Base-by-base conservation (phyloP, 2,797 vertebrate genomes). In the Parambassis ranga region DNA sequence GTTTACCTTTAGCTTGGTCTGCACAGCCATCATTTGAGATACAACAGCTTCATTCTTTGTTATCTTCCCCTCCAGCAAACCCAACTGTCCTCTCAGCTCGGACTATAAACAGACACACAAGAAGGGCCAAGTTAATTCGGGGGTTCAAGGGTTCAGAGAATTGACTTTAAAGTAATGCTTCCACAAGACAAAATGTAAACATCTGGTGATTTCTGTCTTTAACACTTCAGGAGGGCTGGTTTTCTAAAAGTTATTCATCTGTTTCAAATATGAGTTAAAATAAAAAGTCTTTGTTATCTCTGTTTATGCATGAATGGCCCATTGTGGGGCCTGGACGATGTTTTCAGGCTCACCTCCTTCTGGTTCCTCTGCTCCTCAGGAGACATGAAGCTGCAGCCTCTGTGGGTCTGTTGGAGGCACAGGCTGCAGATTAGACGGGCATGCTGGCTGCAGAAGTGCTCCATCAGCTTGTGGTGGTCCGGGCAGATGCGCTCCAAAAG, bases 381-480 rank as follows among this genome's bases (percentile, higher is more conserved):
- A 0, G 87, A 44, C 7, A 1, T 52, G 46, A 93, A 89, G 18
- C 67, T 10, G 43, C 96, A 98, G 38, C 77, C 59, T 70, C 94
- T 94, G 71, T 93, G 92, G 65, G 85, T 87, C 0, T 68, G 78
- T 32, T 94, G 93, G 7, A 96, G 84, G 70, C 97, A 99, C 28
- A 93, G 20, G 66, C 92, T 94, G 77, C 96, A 98, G 85, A 98
- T 94, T 7, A 89, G 87, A 6, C 31, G 38, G 27, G 33, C 1
- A 9, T 98, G 95, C 0, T 86, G 55, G 0, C 15, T 35, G 78
- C 96, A 98, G 88, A 89, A 96, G 24, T 95, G 88, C 62, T 98
- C 97, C 83, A 95, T 91, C 63, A 96, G 78, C 74, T 94, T 94
- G 84, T 86, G 81, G 82, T 98, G 97, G 33, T 87, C 72, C 1